phyloP scores from a whole-genome alignment of 1,140 invertebrate genomes.

The Myzus persicae region DNA sequence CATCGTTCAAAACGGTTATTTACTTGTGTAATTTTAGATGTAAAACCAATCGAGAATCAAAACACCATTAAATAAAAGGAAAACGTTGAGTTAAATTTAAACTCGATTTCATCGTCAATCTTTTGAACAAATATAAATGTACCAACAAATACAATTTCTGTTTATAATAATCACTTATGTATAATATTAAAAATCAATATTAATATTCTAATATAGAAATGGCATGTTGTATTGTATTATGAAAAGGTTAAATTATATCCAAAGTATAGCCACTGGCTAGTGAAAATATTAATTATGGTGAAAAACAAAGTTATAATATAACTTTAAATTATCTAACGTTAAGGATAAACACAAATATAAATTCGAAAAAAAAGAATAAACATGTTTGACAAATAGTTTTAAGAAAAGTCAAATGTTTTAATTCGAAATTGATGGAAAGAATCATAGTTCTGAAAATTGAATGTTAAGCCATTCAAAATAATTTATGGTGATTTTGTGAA shows the following conservation, averaged over 20 bases:
- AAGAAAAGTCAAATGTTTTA: background rate
- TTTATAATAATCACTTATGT: background rate
- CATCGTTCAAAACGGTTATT: background rate
- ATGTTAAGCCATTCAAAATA: conserved; percentile 20
- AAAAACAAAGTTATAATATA: too few relatives aligned
- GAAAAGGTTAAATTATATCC: background rate
- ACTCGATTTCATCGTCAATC: background rate
- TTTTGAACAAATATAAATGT: background rate
- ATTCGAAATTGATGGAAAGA: background rate
- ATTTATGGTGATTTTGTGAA: background rate
- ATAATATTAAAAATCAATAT: background rate
- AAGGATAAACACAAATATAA: background rate
- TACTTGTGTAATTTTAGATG: background rate
- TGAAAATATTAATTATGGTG: too few relatives aligned
- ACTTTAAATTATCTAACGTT: too few relatives aligned
- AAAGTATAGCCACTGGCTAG: too few relatives aligned
- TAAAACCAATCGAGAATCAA: background rate
- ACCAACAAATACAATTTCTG: background rate
- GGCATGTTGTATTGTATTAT: background rate
- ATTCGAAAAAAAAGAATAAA: background rate
- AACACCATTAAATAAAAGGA: background rate
- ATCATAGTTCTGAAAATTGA: background rate
- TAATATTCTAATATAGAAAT: background rate
- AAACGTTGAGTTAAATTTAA: background rate
- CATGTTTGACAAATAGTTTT: background rate